Evolutionary conservation across 1,140 invertebrate species (phyloP).

Genomic region (Vanessa tameamea): DNA sequence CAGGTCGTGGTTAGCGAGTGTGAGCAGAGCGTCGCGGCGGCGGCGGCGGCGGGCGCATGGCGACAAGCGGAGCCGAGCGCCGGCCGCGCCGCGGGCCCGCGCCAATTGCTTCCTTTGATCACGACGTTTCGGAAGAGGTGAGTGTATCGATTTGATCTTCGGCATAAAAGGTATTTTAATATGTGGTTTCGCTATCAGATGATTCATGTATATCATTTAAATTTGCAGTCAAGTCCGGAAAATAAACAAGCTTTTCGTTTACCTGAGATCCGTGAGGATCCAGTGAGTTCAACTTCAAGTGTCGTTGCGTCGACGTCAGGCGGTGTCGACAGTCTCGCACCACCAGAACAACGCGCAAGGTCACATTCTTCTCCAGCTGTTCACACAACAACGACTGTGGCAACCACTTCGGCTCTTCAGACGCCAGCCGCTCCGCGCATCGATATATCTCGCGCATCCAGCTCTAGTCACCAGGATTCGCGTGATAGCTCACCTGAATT

Average conservation of each 20-base stretch:
- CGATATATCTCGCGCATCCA: constrained; percentile 92
- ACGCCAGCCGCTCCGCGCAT: constrained; percentile 90
- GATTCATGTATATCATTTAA: neutral
- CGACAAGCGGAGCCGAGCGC: constrained; percentile 56
- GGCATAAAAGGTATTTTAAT: neutral
- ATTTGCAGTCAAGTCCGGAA: constrained; percentile 82
- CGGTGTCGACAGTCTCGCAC: constrained; percentile 41
- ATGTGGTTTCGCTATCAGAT: neutral
- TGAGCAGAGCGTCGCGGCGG: constrained; percentile 33
- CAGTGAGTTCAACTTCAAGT: constrained; percentile 36
- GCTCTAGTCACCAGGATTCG: constrained; percentile 91
- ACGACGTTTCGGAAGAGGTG: constrained; percentile 91
- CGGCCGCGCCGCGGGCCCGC: constrained; percentile 92
- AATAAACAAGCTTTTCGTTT: constrained; percentile 82
- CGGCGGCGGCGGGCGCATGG: constrained; percentile 50
- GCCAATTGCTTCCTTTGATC: constrained; percentile 94
- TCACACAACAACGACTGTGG: constrained; percentile 31
- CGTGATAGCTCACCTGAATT: constrained; percentile 90
- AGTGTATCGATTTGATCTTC: constrained; percentile 47
- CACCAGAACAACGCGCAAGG: constrained; percentile 60
- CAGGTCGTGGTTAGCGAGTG: neutral
- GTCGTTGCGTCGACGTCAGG: constrained; percentile 27
- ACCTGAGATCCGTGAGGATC: constrained; percentile 86
- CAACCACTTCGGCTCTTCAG: constrained; percentile 69
- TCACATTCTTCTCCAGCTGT: constrained; percentile 63